These are phyloP conservation scores for Plectropomus leopardus DNA, from an alignment of 2,113 vertebrate genomes.

Conservation along the genomic window DNA sequence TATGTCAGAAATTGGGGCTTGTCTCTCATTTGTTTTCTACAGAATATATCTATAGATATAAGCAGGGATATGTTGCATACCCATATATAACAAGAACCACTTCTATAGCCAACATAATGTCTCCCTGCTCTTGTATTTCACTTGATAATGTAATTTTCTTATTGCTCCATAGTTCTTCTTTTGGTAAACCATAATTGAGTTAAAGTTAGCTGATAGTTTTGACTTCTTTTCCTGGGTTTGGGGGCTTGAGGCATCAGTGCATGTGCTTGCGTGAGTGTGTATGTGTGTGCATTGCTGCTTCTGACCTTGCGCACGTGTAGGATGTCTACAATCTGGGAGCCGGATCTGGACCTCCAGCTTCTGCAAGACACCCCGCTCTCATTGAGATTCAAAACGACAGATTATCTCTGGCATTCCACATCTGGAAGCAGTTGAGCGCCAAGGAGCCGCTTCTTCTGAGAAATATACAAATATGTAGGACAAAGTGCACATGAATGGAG, in stretches of 20 bases:
- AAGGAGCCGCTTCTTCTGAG: slow-evolving; percentile 58
- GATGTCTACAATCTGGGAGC: slow-evolving; percentile 33
- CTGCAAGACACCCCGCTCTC: slow-evolving; percentile 55
- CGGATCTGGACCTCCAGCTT: slow-evolving; percentile 34
- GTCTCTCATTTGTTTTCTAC: background rate
- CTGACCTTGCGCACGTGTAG: background rate
- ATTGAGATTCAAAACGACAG: slow-evolving; percentile 58
- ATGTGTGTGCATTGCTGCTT: background rate
- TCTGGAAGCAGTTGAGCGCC: slow-evolving; percentile 72
- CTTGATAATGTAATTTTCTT: background rate
- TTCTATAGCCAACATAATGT: background rate
- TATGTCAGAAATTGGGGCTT: background rate
- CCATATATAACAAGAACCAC: background rate
- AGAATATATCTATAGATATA: background rate
- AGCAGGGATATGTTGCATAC: background rate
- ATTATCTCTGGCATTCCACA: slow-evolving; percentile 76
- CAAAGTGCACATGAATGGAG: slow-evolving; percentile 69
- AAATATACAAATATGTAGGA: slow-evolving; percentile 79
- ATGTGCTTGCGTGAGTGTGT: background rate
- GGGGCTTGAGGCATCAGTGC: background rate
- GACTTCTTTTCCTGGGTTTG: background rate
- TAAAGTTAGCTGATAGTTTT: background rate
- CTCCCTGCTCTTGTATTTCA: background rate
- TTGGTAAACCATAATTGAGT: background rate
- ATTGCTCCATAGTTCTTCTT: background rate